Base-by-base conservation (phyloP, 2,797 vertebrate genomes). In the Chiloscyllium punctatum region DNA sequence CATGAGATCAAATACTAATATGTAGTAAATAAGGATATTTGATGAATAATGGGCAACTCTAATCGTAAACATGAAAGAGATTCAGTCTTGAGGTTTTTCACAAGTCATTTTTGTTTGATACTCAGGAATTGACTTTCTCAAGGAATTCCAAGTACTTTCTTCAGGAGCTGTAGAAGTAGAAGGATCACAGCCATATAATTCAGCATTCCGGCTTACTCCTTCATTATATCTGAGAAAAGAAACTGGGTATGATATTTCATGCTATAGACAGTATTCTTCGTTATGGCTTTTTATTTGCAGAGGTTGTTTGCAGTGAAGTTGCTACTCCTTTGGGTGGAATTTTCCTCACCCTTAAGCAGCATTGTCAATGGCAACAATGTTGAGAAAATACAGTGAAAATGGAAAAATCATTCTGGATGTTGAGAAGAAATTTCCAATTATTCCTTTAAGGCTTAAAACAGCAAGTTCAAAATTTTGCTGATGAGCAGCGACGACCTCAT, bases 91-190 rank as follows among this genome's bases (percentile, higher is more conserved):
- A 66, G 23, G 79, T n/a, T 62, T 62, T 9, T 79, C 30, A 95
- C 5, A 69, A 25, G n/a, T 3, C 13, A 66, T 23, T 30, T 95
- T 82, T 95, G 62, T 84, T 77, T 71, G 94, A 95, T 97, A 95
- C 96, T 96, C 66, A 98, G 96, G 97, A 96, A 97, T 98, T 96
- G 97, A 98, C 95, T 96, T 98, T 96, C 96, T 98, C 97, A 97
- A 97, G 96, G 97, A 97, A 96, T 98, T 98, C 88, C 96, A 96
- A 66, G 96, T 98, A 77, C 97, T 97, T 57, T 96, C 97, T 96
- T 96, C 96, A 6, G 97, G 96, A 92, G 97, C 97, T 51, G 97
- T 97, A 96, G 96, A 66, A 96, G 97, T 97, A 95, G 95, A 98
- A 27, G 98, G 98, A 72, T 97, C 97, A 66, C 97, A 97, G 88